Evolutionary conservation across 2,113 vertebrate genomes (phyloP).

Genomic region (Mesocricetus auratus): DNA sequence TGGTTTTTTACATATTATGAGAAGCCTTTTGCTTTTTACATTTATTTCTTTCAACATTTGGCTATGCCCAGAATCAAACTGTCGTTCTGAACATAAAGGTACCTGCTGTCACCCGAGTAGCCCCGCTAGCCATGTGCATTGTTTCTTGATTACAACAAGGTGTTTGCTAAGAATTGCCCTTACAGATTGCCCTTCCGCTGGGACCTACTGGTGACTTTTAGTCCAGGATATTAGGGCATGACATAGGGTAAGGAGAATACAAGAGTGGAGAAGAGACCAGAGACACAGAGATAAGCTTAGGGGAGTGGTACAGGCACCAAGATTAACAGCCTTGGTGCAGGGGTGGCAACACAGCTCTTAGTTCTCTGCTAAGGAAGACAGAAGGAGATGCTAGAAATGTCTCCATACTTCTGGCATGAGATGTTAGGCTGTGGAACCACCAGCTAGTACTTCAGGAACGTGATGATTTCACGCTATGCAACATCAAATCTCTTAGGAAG

Average conservation of each 20-base stretch:
- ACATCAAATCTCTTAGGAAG: constrained; percentile 11
- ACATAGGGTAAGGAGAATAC: neutral
- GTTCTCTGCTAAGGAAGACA: neutral
- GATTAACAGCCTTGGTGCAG: too few species aligned
- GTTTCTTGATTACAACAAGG: neutral
- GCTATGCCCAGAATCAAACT: neutral
- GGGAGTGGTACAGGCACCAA: neutral
- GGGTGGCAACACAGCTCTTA: too few species aligned
- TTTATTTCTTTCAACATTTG: neutral
- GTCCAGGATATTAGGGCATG: neutral
- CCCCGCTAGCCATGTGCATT: neutral
- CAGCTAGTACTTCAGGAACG: neutral
- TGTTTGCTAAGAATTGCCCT: constrained; percentile 40
- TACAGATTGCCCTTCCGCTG: neutral
- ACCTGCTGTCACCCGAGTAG: neutral
- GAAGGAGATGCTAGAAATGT: neutral
- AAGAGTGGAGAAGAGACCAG: neutral
- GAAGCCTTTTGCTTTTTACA: constrained; percentile 43
- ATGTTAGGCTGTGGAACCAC: neutral
- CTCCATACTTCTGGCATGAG: neutral
- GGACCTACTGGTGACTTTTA: neutral
- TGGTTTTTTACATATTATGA: constrained; percentile 58
- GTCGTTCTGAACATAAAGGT: neutral
- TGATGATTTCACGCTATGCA: neutral
- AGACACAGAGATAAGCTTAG: fast-evolving